Base-by-base conservation (phyloP, 2,888 invertebrate species). In the Micoletzkya japonica region DNA sequence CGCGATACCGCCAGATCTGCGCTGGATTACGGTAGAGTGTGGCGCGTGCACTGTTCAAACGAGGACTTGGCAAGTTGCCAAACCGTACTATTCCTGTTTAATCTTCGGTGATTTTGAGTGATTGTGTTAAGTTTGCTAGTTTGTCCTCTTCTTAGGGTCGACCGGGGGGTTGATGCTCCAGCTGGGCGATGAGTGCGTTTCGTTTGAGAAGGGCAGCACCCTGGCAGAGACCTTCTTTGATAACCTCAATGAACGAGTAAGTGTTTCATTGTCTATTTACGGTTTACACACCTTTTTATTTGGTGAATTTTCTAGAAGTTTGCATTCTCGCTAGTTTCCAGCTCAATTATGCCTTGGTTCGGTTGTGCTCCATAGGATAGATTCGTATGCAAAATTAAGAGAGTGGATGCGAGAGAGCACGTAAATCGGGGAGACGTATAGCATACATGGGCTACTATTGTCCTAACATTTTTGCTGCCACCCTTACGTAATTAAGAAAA, bases 201-300 rank as follows among this genome's bases (percentile, higher is more conserved):
- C 57, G 20, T 57, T 67, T 57, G 67, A 67, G 67, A 37, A 39
- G 30, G 67, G 67, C 32, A 67, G 57, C 14, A 30, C 56, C 0
- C 67, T 67, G 20, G 67, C 67, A 1, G 67, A 67, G 30, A 57
- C 49, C 24, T 67, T 67, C 67, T 67, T 39, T 34, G 67, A 67
- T 57, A 67, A 67, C 57, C 67, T 67, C 24, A 67, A 67, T 37
- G 44, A 67, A 17, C 37, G 44, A 32, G 67, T 67, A 32, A 57
- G 57, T n/a, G n/a, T n/a, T 20, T 44, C 14, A 20, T 20, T 17
- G n/a, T 44, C 49, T 17, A 44, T 44, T 44, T 17, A 20, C 20
- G n/a, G n/a, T n/a, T 56, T 56, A 24, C 24, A 26, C 24, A 20
- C 10, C 26, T 56, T 14, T 56, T 56, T 56, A 10, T 10, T 56